A percentile compares a stretch with the other conserved stretches of the same genome.
phyloP scores from a whole-genome alignment of 2,888 invertebrate genomes.

The Parnassius glacialis region DNA sequence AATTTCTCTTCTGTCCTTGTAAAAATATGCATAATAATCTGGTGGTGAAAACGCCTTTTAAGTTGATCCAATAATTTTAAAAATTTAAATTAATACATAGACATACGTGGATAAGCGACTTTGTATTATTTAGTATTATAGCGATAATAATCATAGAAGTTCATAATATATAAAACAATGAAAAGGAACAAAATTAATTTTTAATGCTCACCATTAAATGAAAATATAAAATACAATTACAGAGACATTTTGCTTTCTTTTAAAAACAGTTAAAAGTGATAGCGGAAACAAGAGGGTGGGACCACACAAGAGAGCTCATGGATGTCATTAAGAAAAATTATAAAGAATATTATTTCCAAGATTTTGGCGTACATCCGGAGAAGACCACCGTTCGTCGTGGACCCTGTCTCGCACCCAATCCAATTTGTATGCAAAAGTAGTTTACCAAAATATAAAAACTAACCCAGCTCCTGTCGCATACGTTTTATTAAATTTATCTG shows the following conservation, averaged over 20 bases:
- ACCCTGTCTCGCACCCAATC: slow-evolving; percentile 70
- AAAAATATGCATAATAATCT: too few species aligned
- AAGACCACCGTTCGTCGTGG: slow-evolving; percentile 53
- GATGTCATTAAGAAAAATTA: slow-evolving; percentile 80
- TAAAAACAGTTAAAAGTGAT: slow-evolving; percentile 87
- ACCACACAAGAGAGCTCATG: slow-evolving; percentile 82
- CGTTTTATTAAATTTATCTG: slow-evolving; percentile 1
- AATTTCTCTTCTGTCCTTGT: too few species aligned
- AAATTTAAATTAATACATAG: too few species aligned
- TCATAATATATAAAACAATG: too few species aligned
- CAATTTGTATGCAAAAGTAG: slow-evolving; percentile 71
- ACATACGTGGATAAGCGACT: too few species aligned
- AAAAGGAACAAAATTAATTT: too few species aligned
- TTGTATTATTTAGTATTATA: too few species aligned
- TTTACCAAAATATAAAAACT: neutral
- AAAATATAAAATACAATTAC: too few species aligned
- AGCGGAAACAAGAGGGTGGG: slow-evolving; percentile 92
- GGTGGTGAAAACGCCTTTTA: too few species aligned
- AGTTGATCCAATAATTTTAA: too few species aligned
- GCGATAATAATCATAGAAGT: too few species aligned
- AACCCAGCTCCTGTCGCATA: neutral
- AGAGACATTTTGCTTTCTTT: neutral
- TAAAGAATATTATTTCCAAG: slow-evolving; percentile 78
- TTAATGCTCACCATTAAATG: too few species aligned
- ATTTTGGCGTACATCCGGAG: slow-evolving; percentile 45